These are phyloP conservation scores for Fringilla coelebs DNA, from an alignment of 2,797 vertebrate genomes.

Conservation along the genomic window DNA sequence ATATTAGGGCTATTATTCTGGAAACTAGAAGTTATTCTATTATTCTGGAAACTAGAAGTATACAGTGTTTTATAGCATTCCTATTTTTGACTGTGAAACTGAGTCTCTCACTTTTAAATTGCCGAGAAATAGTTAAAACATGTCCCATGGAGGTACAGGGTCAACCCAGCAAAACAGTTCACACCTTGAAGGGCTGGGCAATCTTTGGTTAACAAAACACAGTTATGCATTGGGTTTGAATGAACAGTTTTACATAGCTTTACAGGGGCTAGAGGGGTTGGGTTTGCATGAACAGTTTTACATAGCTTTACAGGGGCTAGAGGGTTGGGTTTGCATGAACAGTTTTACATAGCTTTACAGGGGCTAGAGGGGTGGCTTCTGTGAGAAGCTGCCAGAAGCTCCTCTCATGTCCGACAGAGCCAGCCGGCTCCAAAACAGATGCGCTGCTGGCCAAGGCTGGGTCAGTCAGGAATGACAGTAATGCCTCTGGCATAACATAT, in stretches of 20 bases:
- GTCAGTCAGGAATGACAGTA: neutral
- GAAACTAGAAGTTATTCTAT: neutral
- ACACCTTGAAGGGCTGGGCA: neutral
- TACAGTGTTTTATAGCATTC: neutral
- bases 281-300: neutral
- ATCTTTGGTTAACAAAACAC: neutral
- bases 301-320: neutral
- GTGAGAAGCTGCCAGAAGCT: neutral
- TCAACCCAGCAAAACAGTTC: neutral
- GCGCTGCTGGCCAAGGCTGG: neutral
- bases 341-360: neutral
- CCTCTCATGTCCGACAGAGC: fast-evolving
- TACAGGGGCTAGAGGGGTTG: no score
- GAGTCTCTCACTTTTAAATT: neutral
- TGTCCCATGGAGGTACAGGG: neutral
- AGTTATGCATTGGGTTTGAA: neutral
- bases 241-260: neutral
- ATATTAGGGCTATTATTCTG: neutral
- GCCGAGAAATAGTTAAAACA: neutral
- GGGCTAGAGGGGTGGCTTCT: neutral
- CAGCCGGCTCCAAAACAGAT: fast-evolving
- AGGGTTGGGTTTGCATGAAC: neutral
- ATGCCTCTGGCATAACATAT: neutral
- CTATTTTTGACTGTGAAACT: neutral
- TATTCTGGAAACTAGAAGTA: neutral